phyloP scores from a whole-genome alignment of 2,113 vertebrate genomes.

The Seriola quinqueradiata region DNA sequence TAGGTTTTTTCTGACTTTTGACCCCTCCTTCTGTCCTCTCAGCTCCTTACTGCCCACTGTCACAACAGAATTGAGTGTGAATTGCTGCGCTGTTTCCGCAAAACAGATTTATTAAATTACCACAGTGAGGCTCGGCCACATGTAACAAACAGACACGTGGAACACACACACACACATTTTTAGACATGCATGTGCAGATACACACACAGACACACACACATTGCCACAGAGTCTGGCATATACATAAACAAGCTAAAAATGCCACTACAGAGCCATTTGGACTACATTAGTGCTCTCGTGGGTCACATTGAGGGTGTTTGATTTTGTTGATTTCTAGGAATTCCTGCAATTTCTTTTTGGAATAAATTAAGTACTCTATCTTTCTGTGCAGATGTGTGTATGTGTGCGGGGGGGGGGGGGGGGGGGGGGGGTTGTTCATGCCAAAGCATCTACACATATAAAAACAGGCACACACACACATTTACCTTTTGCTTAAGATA shows the following conservation, averaged over 20 bases:
- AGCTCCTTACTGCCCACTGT: constrained; percentile 5
- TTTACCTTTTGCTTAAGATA: neutral
- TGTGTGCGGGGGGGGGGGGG: neutral
- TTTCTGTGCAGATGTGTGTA: neutral
- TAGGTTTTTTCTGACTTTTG: constrained; percentile 36
- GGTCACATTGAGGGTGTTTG: neutral
- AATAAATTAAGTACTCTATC: neutral
- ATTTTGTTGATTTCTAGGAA: constrained; percentile 6
- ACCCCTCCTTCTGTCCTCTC: neutral
- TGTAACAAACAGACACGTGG: neutral
- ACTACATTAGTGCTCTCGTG: neutral
- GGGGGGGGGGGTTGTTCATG: neutral
- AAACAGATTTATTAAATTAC: neutral
- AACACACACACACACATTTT: neutral
- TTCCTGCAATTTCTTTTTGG: neutral
- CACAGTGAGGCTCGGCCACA: neutral
- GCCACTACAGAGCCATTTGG: neutral
- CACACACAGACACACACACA: neutral
- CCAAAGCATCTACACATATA: neutral
- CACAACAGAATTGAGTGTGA: neutral
- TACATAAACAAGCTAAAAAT: neutral
- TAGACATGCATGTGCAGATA: neutral
- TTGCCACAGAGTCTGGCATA: neutral
- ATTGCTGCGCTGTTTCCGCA: constrained; percentile 5
- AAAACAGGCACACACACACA: neutral